Evolutionary conservation across 2,797 vertebrate genomes (phyloP).

Genomic region (Pachyuromys duprasi): DNA sequence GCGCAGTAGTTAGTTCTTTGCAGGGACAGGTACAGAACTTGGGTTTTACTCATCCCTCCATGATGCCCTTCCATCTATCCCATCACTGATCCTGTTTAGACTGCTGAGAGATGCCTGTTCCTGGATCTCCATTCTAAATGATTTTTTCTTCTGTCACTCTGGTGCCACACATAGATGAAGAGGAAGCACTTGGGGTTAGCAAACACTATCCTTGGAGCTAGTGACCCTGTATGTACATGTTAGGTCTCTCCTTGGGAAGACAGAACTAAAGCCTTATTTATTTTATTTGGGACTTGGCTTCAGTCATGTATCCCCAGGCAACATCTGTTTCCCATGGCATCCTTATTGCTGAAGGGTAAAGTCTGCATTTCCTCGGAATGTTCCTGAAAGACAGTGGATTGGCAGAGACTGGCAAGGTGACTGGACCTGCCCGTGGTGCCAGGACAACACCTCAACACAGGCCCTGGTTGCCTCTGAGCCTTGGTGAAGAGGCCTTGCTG

Average conservation of each 20-base stretch:
- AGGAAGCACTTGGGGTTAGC: not conserved
- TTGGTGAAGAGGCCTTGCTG: not conserved
- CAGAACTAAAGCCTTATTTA: constrained; percentile 33
- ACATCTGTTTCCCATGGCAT: not conserved
- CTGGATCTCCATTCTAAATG: not conserved
- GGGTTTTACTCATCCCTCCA: not conserved
- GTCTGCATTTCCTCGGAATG: constrained; percentile 30
- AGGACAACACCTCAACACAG: accelerated
- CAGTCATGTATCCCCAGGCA: not conserved
- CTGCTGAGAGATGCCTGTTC: not conserved
- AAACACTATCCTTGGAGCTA: not conserved
- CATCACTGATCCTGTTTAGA: not conserved
- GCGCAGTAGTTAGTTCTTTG: not conserved
- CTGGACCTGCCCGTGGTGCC: not conserved
- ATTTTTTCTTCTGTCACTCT: not conserved
- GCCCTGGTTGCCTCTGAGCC: no score
- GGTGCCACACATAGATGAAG: not conserved
- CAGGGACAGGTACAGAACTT: not conserved
- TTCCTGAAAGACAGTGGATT: not conserved
- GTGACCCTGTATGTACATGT: not conserved
- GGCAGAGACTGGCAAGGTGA: not conserved
- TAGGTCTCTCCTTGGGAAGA: not conserved
- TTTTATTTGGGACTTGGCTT: constrained; percentile 47
- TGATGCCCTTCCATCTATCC: not conserved
- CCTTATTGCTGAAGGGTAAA: not conserved